Evolutionary conservation across 2,113 vertebrate species (phyloP), one percentile per base, ranked within the genome.

Genomic region (Hippocampus guttulatus): DNA sequence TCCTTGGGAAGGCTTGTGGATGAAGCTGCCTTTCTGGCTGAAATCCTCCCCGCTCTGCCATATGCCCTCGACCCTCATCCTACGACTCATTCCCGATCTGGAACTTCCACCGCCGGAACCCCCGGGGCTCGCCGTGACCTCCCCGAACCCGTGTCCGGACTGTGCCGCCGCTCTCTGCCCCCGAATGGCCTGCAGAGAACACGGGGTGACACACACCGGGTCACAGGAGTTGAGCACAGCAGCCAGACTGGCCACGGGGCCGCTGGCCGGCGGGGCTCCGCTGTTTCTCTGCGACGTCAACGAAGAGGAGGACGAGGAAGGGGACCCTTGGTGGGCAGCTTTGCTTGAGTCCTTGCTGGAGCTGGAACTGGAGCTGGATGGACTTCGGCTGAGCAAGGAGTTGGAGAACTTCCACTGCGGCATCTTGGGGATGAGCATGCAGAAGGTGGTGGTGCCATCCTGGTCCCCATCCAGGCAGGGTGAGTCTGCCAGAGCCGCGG

Each of bases 1-100:
- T 67, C 96, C 96, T 79, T 97, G 95, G n/a, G 95, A 91, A 2
- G 96, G 97, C 86, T 97, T 98, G 89, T 95, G 94, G 89, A 98
- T 95, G 88, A 98, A 97, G 84, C 92, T 95, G 47, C 94, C 94
- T 80, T 95, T 97, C 75, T 95, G 95, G 81, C 79, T 93, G 91
- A 95, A 93, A 57, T 96, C 95, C 33, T 94, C 96, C 23, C 90
- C 92, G 11, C 89, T 87, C 14, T 88, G 88, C 60, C 91, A 90
- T 77, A 92, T 78, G 38, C 92, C 93, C n/a, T 93, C 92, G 66
- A 86, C 88, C 64, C 93, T 90, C n/a, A 91, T 85, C 84, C 93
- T 90, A 45, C 91, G 86, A n/a, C 83, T 93, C 88, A 91, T 84
- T 11, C 90, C 92, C 30, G 89, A 85, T 64, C 90, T 88, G 74